Conservation (phyloP, 2,113 vertebrate species). For the Hepsetus odoe region DNA sequence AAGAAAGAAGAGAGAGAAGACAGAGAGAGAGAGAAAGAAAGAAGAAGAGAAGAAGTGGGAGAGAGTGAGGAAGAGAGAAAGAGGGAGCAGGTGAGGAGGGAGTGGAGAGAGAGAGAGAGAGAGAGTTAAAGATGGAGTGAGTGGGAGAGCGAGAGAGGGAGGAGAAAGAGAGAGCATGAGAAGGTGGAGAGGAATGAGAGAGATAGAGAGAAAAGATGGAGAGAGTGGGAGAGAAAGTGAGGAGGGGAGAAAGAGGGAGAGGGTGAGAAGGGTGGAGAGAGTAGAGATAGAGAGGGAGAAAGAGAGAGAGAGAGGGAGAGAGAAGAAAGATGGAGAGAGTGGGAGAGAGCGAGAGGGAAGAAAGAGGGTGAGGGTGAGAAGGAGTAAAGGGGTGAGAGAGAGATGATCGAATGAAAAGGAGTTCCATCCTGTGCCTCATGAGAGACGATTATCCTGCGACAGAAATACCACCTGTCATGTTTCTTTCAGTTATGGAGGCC, state of each 20-base stretch:
- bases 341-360: too few relatives aligned
- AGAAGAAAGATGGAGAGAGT: too few relatives aligned
- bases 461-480: conserved; percentile 64
- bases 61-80: background rate
- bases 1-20: background rate
- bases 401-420: too few relatives aligned
- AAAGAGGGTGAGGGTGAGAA: background rate
- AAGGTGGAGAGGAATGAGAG: background rate
- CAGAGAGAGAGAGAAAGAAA: background rate
- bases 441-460: conserved; percentile 54
- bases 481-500: conserved; percentile 48
- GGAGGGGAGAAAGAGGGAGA: background rate
- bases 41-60: conserved; percentile 1
- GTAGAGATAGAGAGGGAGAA: background rate
- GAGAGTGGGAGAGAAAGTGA: too few relatives aligned
- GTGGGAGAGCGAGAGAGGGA: background rate
- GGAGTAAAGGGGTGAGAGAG: too few relatives aligned
- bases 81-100: background rate
- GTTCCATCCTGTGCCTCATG: conserved; percentile 48
- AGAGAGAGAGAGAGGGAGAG: background rate
- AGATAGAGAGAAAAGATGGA: too few relatives aligned
- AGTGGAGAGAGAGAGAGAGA: too few relatives aligned
- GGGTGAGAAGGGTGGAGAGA: conserved; percentile 2
- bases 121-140: too few relatives aligned
- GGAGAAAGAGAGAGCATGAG: background rate